A percentile compares a stretch with the other conserved stretches of the same genome.
These are phyloP conservation scores for Coremacera marginata DNA, from an alignment of 2,888 invertebrate species.

Conservation along the genomic window DNA sequence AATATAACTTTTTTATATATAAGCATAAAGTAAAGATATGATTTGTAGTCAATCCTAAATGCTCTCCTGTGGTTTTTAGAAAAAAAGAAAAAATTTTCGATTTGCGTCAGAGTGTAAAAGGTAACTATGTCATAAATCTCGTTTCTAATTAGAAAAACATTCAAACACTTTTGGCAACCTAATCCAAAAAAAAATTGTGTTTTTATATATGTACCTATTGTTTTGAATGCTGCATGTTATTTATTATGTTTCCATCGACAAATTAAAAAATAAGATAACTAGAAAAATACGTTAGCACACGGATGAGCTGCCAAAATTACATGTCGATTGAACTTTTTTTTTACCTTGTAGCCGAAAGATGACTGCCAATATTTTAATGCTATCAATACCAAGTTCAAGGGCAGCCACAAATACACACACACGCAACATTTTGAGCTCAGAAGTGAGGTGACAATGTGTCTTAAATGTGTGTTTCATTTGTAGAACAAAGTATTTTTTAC, in stretches of 20 bases:
- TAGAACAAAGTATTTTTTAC: neutral
- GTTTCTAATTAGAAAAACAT: too few relatives aligned
- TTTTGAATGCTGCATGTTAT: neutral
- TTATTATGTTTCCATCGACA: neutral
- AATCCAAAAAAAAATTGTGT: neutral
- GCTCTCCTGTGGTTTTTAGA: too few relatives aligned
- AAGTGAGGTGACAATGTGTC: neutral
- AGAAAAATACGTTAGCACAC: too few relatives aligned
- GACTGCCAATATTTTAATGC: slow-evolving; percentile 10
- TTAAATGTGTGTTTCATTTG: neutral
- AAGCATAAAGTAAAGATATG: too few relatives aligned
- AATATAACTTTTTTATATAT: too few relatives aligned
- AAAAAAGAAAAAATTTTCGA: too few relatives aligned
- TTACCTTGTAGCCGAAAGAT: neutral
- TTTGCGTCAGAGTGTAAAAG: too few relatives aligned
- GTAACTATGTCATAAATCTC: too few relatives aligned
- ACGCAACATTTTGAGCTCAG: neutral
- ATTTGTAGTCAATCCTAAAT: too few relatives aligned
- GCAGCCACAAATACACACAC: neutral
- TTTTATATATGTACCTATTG: neutral
- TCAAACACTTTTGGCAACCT: too few relatives aligned
- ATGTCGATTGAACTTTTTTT: neutral
- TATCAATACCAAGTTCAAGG: slow-evolving; percentile 33
- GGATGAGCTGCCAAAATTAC: neutral
- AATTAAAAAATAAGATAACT: neutral